Evolutionary conservation across 2,888 invertebrate genomes (phyloP).

Genomic region (Ochropleura leucogaster): DNA sequence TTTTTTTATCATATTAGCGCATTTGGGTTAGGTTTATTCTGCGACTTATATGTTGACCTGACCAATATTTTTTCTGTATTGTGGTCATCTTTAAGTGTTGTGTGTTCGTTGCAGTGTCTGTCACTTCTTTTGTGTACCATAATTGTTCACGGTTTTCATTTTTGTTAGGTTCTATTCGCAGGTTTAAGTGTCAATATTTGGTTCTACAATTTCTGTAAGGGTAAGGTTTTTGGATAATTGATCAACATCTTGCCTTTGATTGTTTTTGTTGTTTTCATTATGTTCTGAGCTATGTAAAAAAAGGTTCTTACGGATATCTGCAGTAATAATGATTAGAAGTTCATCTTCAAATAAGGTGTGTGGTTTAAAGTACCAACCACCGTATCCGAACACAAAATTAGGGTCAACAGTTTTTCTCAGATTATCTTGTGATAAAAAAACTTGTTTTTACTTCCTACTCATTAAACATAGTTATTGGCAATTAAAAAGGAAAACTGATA

Average conservation of each 20-base stretch:
- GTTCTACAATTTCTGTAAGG: neutral
- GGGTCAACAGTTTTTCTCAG: constrained; percentile 33
- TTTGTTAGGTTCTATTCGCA: neutral
- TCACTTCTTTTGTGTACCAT: constrained; percentile 1
- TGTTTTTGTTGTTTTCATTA: neutral
- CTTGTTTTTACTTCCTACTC: constrained; percentile 44
- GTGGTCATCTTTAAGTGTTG: neutral
- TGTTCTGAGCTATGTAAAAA: neutral
- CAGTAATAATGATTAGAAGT: neutral
- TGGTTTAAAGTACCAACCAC: neutral
- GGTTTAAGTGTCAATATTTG: neutral
- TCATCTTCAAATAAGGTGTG: neutral
- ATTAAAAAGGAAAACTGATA: constrained; percentile 45
- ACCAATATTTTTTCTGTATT: constrained; percentile 18
- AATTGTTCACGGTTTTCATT: neutral
- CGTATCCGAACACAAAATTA: constrained; percentile 21
- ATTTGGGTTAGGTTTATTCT: constrained; percentile 40
- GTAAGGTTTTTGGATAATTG: neutral
- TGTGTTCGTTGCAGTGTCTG: neutral
- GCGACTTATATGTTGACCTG: constrained; percentile 6
- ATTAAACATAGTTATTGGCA: constrained; percentile 24
- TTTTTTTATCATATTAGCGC: constrained; percentile 69
- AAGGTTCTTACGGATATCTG: neutral
- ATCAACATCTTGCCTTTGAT: neutral
- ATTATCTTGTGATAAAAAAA: constrained; percentile 30